Evolutionary conservation across 2,888 invertebrate species (phyloP).

Genomic region (Agrotis ipsilon): DNA sequence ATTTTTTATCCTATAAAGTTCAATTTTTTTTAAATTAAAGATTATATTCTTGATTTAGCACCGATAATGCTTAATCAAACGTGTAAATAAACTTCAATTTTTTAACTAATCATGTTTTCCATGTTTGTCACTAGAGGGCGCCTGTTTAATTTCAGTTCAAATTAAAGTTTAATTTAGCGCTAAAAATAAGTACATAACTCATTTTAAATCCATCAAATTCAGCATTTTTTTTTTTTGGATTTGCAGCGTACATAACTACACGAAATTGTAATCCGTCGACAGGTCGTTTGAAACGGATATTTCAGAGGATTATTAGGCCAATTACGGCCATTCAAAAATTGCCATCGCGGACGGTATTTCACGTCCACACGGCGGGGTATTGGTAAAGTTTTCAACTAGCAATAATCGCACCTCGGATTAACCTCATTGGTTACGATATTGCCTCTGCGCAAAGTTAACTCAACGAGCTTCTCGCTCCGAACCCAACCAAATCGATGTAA

Average conservation of each 20-base stretch:
- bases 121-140: background rate
- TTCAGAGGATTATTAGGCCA: conserved; percentile 69
- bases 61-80: background rate
- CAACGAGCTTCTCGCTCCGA: background rate
- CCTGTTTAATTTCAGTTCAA: background rate
- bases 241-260: too few relatives aligned
- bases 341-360: conserved; percentile 89
- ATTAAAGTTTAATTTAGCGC: background rate
- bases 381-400: conserved; percentile 97
- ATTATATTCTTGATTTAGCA: background rate
- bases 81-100: background rate
- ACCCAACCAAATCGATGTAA: conserved; percentile 48
- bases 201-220: too few relatives aligned
- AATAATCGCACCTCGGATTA: conserved; percentile 97
- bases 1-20: too few relatives aligned
- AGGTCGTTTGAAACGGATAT: too few relatives aligned
- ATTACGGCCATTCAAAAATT: conserved; percentile 85
- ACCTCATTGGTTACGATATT: conserved; percentile 98
- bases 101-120: background rate
- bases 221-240: too few relatives aligned
- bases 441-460: conserved; percentile 97
- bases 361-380: conserved; percentile 89
- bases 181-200: background rate
- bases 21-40: too few relatives aligned
- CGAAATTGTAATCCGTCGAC: too few relatives aligned